Evolutionary conservation across 2,888 invertebrate genomes (phyloP).

Genomic region (Drosophila borborema): DNA sequence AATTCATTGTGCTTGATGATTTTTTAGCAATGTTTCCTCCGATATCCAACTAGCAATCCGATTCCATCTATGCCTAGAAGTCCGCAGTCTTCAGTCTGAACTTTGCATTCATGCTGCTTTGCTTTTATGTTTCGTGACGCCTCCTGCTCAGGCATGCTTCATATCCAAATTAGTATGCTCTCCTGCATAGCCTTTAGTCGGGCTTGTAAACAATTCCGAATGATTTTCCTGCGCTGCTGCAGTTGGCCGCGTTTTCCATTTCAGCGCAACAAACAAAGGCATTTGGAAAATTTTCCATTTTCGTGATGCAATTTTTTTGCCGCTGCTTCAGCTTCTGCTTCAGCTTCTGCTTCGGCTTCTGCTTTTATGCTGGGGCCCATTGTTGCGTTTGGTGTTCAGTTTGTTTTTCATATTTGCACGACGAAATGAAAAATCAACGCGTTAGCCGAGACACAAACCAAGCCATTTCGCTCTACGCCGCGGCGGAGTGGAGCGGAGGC

Average conservation of each 20-base stretch:
- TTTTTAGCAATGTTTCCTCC: not conserved
- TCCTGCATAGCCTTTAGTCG: slow-evolving; percentile 20
- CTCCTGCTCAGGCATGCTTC: slow-evolving; percentile 23
- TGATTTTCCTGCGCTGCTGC: slow-evolving; percentile 25
- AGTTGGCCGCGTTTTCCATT: slow-evolving; percentile 64
- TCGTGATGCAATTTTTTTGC: slow-evolving; percentile 27
- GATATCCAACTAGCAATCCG: not conserved
- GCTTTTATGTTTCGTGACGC: slow-evolving; percentile 2
- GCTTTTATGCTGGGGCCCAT: slow-evolving; percentile 26
- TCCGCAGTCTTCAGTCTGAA: not conserved
- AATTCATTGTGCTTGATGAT: too few species aligned
- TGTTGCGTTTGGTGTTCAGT: slow-evolving; percentile 55
- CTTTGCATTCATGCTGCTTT: slow-evolving; percentile 5
- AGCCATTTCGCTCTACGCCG: not conserved
- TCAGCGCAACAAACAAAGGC: slow-evolving; percentile 71
- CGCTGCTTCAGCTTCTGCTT: slow-evolving; percentile 2
- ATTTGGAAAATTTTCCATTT: slow-evolving; percentile 63
- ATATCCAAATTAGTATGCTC: slow-evolving; percentile 52
- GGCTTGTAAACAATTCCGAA: slow-evolving; percentile 57
- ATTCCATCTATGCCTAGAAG: not conserved
- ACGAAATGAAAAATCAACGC: slow-evolving; percentile 75
- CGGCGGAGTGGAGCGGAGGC: not conserved
- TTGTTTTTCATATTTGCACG: slow-evolving; percentile 78
- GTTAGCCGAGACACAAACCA: slow-evolving; percentile 49
- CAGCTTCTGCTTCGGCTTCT: not conserved